A percentile compares a stretch with the other conserved stretches of the same genome.
phyloP scores from a whole-genome alignment of 1,140 invertebrate species.

The Charaxes varanes region DNA sequence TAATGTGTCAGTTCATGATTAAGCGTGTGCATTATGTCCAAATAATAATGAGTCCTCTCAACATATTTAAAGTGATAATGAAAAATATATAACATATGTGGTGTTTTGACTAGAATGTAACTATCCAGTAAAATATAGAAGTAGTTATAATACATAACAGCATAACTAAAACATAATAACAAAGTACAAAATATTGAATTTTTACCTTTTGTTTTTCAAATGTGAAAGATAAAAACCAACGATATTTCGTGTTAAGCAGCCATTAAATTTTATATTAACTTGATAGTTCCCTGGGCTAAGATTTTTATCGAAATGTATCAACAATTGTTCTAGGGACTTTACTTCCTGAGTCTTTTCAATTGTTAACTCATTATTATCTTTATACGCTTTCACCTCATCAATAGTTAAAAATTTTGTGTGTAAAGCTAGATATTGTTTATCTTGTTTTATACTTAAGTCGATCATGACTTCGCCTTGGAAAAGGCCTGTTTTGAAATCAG shows the following conservation, averaged over 20 bases:
- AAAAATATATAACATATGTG: too few species aligned
- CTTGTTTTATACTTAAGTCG: slow-evolving; percentile 74
- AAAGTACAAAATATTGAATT: too few species aligned
- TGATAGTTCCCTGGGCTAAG: slow-evolving; percentile 41
- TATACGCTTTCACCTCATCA: slow-evolving; percentile 41
- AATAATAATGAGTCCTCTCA: too few species aligned
- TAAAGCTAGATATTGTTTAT: slow-evolving; percentile 79
- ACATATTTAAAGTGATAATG: too few species aligned
- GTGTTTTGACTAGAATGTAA: too few species aligned
- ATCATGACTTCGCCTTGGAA: slow-evolving; percentile 81
- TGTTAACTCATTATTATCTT: slow-evolving; percentile 29
- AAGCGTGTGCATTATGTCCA: too few species aligned
- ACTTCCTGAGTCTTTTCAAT: slow-evolving; percentile 42
- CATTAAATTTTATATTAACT: slow-evolving; percentile 62
- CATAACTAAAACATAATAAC: background rate
- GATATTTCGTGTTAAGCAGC: slow-evolving; percentile 70
- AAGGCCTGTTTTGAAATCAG: slow-evolving; percentile 80
- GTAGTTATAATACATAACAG: slow-evolving; percentile 1
- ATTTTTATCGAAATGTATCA: slow-evolving; percentile 42
- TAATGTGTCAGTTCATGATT: too few species aligned
- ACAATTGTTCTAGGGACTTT: slow-evolving; percentile 43
- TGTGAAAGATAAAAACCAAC: slow-evolving; percentile 70
- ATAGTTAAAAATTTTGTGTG: slow-evolving; percentile 81
- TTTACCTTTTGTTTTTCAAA: slow-evolving; percentile 49
- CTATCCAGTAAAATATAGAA: too few species aligned